A percentile compares a stretch with the other conserved stretches of the same genome.
phyloP scores from a whole-genome alignment of 2,113 vertebrate genomes.

The Platichthys flesus region DNA sequence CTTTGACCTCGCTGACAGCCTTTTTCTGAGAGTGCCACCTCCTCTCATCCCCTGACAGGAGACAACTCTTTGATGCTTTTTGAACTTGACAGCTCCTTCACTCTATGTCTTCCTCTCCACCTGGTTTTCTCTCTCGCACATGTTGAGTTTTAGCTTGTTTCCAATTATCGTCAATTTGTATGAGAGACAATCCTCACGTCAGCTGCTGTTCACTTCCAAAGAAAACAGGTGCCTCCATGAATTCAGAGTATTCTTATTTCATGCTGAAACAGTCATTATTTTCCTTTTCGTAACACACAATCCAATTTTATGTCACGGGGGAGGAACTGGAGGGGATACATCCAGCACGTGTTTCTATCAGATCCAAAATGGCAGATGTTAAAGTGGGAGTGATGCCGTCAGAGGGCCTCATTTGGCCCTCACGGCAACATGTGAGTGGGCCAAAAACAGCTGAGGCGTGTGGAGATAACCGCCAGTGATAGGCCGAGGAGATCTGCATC shows the following conservation, averaged over 20 bases:
- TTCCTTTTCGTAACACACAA: not conserved
- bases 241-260: not conserved
- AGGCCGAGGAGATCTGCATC: constrained; percentile 7
- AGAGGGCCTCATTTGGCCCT: constrained; percentile 8
- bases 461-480: not conserved
- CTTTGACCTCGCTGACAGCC: not conserved
- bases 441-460: not conserved
- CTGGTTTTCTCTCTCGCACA: not conserved
- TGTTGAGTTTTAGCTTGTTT: constrained; percentile 1
- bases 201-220: not conserved
- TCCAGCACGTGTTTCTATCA: constrained; percentile 2
- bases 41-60: not conserved
- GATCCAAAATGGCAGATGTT: constrained; percentile 57
- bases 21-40: constrained; percentile 1
- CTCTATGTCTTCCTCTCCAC: constrained; percentile 16
- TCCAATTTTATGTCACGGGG: constrained; percentile 25
- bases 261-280: not conserved
- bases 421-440: constrained; percentile 6
- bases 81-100: constrained; percentile 37
- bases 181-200: not conserved
- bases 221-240: constrained; percentile 6
- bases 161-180: constrained; percentile 1
- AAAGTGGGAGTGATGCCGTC: constrained; percentile 17
- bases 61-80: constrained; percentile 10
- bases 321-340: constrained; percentile 18